phyloP scores from a whole-genome alignment of 2,113 vertebrate species.

The Mesitornis unicolor region DNA sequence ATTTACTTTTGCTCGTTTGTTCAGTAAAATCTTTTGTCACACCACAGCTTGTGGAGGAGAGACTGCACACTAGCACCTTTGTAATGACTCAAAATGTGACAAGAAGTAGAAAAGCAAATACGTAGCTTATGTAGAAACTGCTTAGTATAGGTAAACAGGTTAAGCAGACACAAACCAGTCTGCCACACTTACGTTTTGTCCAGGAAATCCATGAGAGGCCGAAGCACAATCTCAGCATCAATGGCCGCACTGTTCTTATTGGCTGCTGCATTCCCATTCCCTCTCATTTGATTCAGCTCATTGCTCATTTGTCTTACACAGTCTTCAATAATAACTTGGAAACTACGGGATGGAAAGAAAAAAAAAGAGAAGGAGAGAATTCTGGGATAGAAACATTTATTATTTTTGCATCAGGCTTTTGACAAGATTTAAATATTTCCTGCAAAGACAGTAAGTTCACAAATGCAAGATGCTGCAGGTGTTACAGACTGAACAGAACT shows the following conservation, averaged over 20 bases:
- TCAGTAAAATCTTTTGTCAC: neutral
- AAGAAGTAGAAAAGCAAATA: neutral
- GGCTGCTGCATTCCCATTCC: conserved; percentile 68
- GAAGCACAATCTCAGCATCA: conserved; percentile 89
- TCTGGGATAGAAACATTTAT: neutral
- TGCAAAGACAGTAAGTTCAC: neutral
- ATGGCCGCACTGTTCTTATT: conserved; percentile 88
- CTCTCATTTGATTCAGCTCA: conserved; percentile 90
- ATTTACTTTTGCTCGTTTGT: neutral
- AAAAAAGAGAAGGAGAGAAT: neutral
- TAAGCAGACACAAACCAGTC: neutral
- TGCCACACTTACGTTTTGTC: conserved; percentile 87
- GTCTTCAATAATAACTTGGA: conserved; percentile 89
- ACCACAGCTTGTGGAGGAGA: neutral
- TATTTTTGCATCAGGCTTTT: neutral
- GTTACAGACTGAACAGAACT: neutral
- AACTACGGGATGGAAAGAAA: conserved; percentile 68
- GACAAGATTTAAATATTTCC: neutral
- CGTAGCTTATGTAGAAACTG: neutral
- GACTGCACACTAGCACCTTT: accelerated
- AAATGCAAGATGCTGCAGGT: neutral
- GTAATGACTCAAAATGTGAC: neutral
- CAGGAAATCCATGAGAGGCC: conserved; percentile 95
- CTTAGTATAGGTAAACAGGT: neutral
- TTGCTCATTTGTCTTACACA: conserved; percentile 94